Evolutionary conservation across 2,797 vertebrate species (phyloP).

Genomic region (Myotis pilosus): DNA sequence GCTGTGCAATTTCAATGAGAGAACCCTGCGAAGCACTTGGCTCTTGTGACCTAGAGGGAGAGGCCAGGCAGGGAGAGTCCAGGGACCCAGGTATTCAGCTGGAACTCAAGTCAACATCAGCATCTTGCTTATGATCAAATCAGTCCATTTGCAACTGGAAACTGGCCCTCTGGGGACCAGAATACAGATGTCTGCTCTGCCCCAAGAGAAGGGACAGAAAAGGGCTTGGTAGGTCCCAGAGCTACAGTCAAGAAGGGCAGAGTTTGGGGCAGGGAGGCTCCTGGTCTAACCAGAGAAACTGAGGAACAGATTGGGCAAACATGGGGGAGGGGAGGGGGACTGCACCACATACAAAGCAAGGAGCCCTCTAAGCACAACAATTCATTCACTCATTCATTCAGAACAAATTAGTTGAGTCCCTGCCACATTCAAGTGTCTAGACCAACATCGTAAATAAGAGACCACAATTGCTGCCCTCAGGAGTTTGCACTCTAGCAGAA

Average conservation of each 20-base stretch:
- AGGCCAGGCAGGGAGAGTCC: neutral
- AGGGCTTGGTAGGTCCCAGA: neutral
- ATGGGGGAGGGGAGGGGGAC: neutral
- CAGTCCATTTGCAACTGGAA: neutral
- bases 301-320: neutral
- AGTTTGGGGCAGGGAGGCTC: neutral
- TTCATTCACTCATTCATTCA: neutral
- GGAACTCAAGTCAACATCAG: neutral
- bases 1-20: neutral
- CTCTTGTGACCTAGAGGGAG: neutral
- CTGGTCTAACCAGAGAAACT: neutral
- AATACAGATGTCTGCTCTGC: neutral
- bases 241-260: neutral
- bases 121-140: neutral
- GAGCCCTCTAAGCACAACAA: neutral
- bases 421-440: neutral
- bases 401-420: neutral
- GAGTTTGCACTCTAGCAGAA: neutral
- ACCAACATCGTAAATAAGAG: neutral
- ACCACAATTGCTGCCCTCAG: fast-evolving
- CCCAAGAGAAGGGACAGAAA: neutral
- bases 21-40: neutral
- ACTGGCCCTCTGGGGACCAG: neutral
- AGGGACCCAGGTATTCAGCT: neutral
- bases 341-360: fast-evolving